Base-by-base conservation (phyloP, 2,888 invertebrate genomes). In the Cantharis rustica region DNA sequence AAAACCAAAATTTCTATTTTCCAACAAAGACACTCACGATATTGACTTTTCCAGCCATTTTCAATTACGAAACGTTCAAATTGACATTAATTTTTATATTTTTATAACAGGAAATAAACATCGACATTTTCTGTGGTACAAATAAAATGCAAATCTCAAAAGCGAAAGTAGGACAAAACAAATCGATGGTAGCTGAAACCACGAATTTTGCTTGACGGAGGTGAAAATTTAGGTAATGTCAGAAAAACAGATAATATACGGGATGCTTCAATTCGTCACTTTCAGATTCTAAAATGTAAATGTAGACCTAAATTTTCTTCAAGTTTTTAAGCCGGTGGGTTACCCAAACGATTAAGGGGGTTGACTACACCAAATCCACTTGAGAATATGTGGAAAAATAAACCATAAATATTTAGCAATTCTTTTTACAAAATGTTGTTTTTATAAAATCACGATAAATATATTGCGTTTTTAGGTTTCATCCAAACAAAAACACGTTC, bases 131-230 rank as follows among this genome's bases (percentile, higher is more conserved):
- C n/a, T 17, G 64, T 66, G 16, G 64, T 20, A 23, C 64, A 66
- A 64, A 72, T 72, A 72, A 72, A 72, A 64, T 64, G 31, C 64
- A 72, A 64, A 64, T 66, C 31, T 72, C 66, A 72, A 23, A 26
- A 72, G 64, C 64, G 64, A 72, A 72, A 72, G 72, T 66, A 72
- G 66, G 72, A 26, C 72, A 31, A 61, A 71, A 23, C 26, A 62
- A 62, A 66, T 66, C 64, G 16, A 66, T 66, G 47, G 47, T 47
- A 47, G 47, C 47, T 47, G 47, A 47, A 47, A 47, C 47, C 47
- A 47, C 47, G n/a, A 47, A 47, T 47, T 47, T 47, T 47, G 47
- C 47, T 47, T 47, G 47, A 47, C 47, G 47, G 47, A n/a, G 47
- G 47, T 47, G 47, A 47, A 47, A 47, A 47, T 47, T 47, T 47